Percentiles rank a stretch among this genome's conserved stretches.
phyloP scores from a whole-genome alignment of 2,888 invertebrate species.

The Tridacna gigas region DNA sequence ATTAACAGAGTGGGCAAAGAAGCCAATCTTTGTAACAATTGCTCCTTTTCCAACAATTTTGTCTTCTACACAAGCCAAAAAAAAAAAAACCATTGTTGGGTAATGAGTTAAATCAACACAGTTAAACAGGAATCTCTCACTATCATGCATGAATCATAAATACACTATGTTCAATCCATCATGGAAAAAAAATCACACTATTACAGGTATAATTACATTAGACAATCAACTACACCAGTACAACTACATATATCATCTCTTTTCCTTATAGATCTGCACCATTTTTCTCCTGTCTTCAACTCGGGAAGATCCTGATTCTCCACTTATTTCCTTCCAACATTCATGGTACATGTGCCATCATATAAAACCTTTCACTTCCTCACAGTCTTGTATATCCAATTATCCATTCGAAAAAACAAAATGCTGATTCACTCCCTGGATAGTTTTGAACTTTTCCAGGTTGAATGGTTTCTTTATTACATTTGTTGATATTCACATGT shows the following conservation, averaged over 20 bases:
- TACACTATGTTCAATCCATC: no score
- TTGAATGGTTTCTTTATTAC: conserved; percentile 6
- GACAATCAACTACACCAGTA: conserved; percentile 6
- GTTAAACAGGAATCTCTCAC: no score
- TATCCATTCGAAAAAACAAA: conserved; percentile 5
- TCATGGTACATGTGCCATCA: background rate
- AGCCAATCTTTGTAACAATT: background rate
- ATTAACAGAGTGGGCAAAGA: background rate
- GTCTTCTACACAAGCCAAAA: no score
- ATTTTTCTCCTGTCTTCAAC: background rate
- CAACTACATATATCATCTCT: conserved; percentile 1
- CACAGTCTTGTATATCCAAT: background rate
- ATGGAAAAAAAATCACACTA: no score
- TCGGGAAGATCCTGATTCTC: background rate
- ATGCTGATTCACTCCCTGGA: conserved; percentile 16
- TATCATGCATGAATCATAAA: no score
- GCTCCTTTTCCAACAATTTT: no score
- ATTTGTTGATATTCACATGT: background rate
- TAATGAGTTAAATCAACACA: no score
- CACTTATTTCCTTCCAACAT: background rate
- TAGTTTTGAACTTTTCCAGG: conserved; percentile 11
- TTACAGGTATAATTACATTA: background rate
- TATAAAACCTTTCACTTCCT: background rate
- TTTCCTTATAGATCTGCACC: conserved; percentile 11
- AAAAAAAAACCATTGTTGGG: background rate